Evolutionary conservation across 2,797 vertebrate species (phyloP).

Genomic region (Tapera naevia): DNA sequence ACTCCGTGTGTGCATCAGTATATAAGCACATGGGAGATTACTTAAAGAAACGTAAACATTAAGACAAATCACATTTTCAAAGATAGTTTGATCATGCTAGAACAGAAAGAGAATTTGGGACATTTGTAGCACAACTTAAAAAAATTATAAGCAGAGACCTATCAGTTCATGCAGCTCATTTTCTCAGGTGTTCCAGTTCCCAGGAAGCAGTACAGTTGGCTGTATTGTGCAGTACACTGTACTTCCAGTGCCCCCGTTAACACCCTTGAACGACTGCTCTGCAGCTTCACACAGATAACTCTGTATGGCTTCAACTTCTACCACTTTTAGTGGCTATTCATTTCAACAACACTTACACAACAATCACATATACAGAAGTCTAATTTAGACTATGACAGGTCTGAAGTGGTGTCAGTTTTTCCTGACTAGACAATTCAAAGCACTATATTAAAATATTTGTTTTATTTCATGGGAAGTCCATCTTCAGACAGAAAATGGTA

Average conservation of each 20-base stretch:
- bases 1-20: background rate
- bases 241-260: background rate
- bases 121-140: background rate
- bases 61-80: background rate
- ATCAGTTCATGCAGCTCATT: background rate
- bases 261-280: background rate
- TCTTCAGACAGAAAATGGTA: background rate
- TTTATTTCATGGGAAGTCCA: background rate
- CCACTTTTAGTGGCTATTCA: fast-evolving
- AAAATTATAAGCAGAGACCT: background rate
- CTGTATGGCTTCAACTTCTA: background rate
- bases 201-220: background rate
- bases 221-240: background rate
- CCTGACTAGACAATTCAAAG: background rate
- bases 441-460: fast-evolving
- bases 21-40: background rate
- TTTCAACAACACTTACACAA: background rate
- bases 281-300: background rate
- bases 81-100: background rate
- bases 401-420: background rate
- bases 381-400: background rate
- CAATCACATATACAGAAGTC: background rate
- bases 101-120: background rate
- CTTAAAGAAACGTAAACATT: background rate
- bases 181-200: background rate